Conservation (phyloP, 2,797 vertebrate genomes). For the Eospalax fontanierii region DNA sequence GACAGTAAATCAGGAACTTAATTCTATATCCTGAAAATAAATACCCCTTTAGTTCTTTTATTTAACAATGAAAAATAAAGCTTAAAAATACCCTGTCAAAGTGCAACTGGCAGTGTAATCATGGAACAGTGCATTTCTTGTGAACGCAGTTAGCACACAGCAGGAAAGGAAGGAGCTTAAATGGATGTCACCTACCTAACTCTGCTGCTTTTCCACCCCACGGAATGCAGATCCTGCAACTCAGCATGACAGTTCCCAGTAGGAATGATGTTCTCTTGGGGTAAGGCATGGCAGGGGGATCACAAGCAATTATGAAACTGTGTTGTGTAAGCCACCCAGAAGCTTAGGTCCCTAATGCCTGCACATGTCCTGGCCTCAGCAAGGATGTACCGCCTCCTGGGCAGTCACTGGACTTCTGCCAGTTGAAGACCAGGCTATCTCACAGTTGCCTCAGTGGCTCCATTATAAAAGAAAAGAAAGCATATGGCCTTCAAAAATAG, state of each 20-base stretch:
- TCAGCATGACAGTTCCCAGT: too few relatives aligned
- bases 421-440: neutral
- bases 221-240: neutral
- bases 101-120: neutral
- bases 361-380: neutral
- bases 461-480: neutral
- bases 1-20: constrained; percentile 51
- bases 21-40: constrained; percentile 40
- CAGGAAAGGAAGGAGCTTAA: neutral
- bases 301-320: neutral
- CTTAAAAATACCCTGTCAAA: constrained; percentile 49
- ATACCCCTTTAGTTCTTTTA: neutral
- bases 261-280: neutral
- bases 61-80: constrained; percentile 12
- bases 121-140: neutral
- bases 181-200: too few relatives aligned
- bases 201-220: neutral
- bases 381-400: neutral
- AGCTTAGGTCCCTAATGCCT: neutral
- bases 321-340: neutral
- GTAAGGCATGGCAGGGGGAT: fast-evolving
- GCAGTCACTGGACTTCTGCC: neutral
- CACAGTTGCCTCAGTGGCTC: neutral
- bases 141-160: fast-evolving
- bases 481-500: neutral